phyloP scores from a whole-genome alignment of 2,797 vertebrate genomes.

The Crypturellus tataupa region DNA sequence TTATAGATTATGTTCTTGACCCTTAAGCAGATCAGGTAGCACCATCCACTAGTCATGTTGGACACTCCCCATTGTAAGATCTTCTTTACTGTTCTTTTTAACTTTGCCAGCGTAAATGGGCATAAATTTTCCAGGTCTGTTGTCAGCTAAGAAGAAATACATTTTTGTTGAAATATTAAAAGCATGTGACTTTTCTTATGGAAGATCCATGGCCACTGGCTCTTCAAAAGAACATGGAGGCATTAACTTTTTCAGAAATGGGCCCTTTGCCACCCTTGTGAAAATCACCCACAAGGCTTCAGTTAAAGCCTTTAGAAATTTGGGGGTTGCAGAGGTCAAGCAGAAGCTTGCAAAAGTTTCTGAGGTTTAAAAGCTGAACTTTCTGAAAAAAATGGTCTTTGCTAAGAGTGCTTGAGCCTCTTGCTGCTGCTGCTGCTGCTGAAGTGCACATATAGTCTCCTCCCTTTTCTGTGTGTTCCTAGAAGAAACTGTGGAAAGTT shows the following conservation, averaged over 20 bases:
- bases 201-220: background rate
- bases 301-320: background rate
- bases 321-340: background rate
- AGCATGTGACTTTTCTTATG: background rate
- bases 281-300: background rate
- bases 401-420: background rate
- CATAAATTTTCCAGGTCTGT: background rate
- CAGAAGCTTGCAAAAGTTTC: background rate
- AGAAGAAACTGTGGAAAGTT: background rate
- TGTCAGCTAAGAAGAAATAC: background rate
- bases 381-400: background rate
- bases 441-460: background rate
- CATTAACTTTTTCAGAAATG: background rate
- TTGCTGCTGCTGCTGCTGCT: rapidly evolving
- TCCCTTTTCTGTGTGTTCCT: rapidly evolving
- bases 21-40: background rate
- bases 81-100: background rate
- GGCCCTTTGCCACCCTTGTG: background rate
- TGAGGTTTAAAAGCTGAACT: background rate
- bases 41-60: background rate
- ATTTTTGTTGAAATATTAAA: background rate
- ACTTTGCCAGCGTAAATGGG: background rate
- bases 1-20: conserved; percentile 6
- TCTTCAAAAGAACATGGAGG: background rate
- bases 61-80: background rate